Evolutionary conservation across 2,888 invertebrate genomes (phyloP).

Genomic region (Caenorhabditis auriculariae): DNA sequence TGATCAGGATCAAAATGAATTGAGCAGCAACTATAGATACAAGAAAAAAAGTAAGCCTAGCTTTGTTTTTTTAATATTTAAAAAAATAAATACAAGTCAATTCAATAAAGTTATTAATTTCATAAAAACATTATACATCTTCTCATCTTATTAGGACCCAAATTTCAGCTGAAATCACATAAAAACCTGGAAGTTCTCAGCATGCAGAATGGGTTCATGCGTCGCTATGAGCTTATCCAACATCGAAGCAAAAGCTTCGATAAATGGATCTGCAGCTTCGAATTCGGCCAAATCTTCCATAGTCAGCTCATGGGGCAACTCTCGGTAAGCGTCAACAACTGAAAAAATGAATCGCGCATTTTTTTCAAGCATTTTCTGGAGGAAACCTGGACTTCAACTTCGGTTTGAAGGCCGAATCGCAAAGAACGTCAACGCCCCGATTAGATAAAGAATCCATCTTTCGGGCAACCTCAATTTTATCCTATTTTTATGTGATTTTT

Average conservation of each 20-base stretch:
- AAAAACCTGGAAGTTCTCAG: slow-evolving; percentile 56
- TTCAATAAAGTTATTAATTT: slow-evolving; percentile 1
- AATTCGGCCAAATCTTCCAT: slow-evolving; percentile 78
- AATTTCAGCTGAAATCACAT: background rate
- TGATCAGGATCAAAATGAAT: too few relatives aligned
- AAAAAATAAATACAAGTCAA: background rate
- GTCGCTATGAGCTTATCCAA: slow-evolving; percentile 52
- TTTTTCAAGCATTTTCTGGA: too few relatives aligned
- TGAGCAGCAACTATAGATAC: too few relatives aligned
- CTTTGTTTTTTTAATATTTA: background rate
- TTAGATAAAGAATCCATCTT: slow-evolving; percentile 37
- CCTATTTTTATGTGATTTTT: too few relatives aligned
- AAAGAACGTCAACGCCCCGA: slow-evolving; percentile 70
- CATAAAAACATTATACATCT: too few relatives aligned
- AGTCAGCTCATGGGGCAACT: slow-evolving; percentile 77
- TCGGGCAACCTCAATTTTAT: too few relatives aligned
- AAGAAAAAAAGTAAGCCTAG: background rate
- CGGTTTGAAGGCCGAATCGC: slow-evolving; percentile 80
- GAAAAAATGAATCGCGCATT: slow-evolving; percentile 69
- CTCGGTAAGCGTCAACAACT: slow-evolving; percentile 80
- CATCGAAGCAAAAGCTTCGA: slow-evolving; percentile 55
- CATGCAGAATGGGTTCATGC: slow-evolving; percentile 45
- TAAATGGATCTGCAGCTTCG: slow-evolving; percentile 86
- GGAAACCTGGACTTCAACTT: too few relatives aligned
- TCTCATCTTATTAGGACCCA: slow-evolving; percentile 1